Base-by-base conservation (phyloP, 2,113 vertebrate genomes). In the Porphyrio hochstetteri region DNA sequence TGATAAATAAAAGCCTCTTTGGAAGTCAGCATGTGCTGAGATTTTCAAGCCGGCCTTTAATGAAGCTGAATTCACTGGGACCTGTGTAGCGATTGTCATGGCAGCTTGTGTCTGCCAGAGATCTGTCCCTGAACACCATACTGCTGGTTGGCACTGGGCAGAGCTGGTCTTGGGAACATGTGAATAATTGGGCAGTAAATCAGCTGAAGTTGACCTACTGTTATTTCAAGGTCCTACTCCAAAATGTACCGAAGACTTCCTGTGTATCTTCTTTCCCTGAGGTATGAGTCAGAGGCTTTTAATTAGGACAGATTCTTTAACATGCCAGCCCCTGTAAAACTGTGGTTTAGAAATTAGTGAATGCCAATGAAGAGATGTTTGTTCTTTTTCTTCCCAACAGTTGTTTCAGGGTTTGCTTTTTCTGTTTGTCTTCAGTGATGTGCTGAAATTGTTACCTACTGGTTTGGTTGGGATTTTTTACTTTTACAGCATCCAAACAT, bases 261-360 rank as follows among this genome's bases (percentile, higher is more conserved):
- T 84, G 36, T 25, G 0, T 78, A 8, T 72, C 46, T 93, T 76
- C 35, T 69, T 91, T 56, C 24, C 20, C 40, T 56, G 71, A 85
- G 33, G 10, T 59, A 36, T 86, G 64, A 92, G 55, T 93, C 72
- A 95, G 83, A 75, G n/a, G 27, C 33, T 82, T 91, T 82, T 86
- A 74, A 80, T 92, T 69, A 56, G 75, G 52, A 11, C 56, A 48
- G 21, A 42, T 75, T 84, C 38, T 86, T 87, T 88, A 38, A 60
- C 20, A 78, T 92, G 38, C 33, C 55, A 83, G 28, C 25, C n/a
- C 31, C 23, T 59, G 7, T 46, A 83, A 92, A 92, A 60, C 5
- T 25, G 57, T 60, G 5, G 6, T 92, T 60, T 83, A 93, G 40
- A 80, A 88, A 69, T 79, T 2, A 52, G 5, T 79, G 56, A 86